Evolutionary conservation across 2,888 invertebrate genomes (phyloP).

Genomic region (Clostera curtula): DNA sequence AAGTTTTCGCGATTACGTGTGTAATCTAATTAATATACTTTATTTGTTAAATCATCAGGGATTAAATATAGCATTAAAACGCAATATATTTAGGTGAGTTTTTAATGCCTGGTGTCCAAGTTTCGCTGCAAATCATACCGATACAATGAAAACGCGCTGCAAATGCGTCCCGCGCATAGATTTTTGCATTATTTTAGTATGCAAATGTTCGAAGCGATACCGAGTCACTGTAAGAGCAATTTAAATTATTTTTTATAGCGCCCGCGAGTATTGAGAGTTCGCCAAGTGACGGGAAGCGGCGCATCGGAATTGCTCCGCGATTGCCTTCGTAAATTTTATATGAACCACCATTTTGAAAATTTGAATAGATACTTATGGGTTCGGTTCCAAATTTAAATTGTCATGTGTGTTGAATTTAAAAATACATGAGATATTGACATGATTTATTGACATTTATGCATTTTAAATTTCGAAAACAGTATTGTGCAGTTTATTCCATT

Average conservation of each 20-base stretch:
- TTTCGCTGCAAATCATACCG: slow-evolving; percentile 16
- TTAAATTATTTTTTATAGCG: slow-evolving; percentile 76
- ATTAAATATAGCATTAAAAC: too few relatives aligned
- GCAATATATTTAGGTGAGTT: too few relatives aligned
- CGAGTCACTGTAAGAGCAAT: slow-evolving; percentile 72
- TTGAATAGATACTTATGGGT: slow-evolving; percentile 31
- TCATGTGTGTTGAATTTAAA: slow-evolving; percentile 17
- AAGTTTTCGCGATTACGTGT: too few relatives aligned
- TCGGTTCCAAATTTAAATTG: slow-evolving; percentile 25
- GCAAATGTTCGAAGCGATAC: slow-evolving; percentile 69
- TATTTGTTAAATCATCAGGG: too few relatives aligned
- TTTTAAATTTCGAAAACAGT: not conserved
- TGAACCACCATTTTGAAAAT: slow-evolving; percentile 44
- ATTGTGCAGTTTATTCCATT: not conserved
- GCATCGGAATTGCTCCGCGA: slow-evolving; percentile 45
- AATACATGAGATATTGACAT: slow-evolving; percentile 8
- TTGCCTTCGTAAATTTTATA: slow-evolving; percentile 57
- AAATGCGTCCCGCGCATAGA: slow-evolving; percentile 65
- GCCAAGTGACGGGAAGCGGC: slow-evolving; percentile 43
- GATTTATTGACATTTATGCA: slow-evolving; percentile 6
- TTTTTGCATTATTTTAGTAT: slow-evolving; percentile 75
- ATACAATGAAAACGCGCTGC: slow-evolving; percentile 38
- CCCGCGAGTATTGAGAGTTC: slow-evolving; percentile 70
- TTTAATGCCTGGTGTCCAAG: too few relatives aligned
- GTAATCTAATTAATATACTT: too few relatives aligned